Evolutionary conservation across 2,888 invertebrate species (phyloP).

Genomic region (Linyphia triangularis): DNA sequence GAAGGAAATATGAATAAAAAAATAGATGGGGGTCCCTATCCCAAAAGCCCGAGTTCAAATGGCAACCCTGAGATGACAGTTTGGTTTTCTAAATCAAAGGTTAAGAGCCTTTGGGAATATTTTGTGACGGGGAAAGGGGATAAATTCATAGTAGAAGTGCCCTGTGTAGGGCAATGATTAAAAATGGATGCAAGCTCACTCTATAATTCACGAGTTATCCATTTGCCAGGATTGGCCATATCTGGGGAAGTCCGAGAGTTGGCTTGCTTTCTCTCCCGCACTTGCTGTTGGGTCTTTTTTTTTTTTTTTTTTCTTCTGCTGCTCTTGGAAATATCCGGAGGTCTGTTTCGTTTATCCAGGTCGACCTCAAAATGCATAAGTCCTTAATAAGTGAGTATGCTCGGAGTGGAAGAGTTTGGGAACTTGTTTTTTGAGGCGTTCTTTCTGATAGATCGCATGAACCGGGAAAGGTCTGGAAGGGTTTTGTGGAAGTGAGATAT

Average conservation of each 20-base stretch:
- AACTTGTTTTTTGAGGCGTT: too few relatives aligned
- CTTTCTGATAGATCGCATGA: too few relatives aligned
- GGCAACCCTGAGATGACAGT: constrained; percentile 71
- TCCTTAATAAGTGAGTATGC: constrained; percentile 21
- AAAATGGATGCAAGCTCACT: constrained; percentile 62
- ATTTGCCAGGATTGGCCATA: constrained; percentile 73
- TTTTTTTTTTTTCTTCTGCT: constrained; percentile 19
- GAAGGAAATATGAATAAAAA: constrained; percentile 1
- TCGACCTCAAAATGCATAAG: constrained; percentile 33
- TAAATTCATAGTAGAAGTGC: constrained; percentile 52
- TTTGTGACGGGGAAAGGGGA: constrained; percentile 58
- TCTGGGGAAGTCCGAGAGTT: constrained; percentile 55
- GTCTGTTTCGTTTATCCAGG: constrained; percentile 2
- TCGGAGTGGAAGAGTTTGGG: background rate
- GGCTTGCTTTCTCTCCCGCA: constrained; percentile 22
- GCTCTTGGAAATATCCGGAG: constrained; percentile 12
- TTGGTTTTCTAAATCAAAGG: constrained; percentile 75
- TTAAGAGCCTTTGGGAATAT: constrained; percentile 74
- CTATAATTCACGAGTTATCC: constrained; percentile 71
- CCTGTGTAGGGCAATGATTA: constrained; percentile 69
- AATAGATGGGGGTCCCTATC: constrained; percentile 19
- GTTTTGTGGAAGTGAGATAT: too few relatives aligned
- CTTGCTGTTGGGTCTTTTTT: constrained; percentile 7
- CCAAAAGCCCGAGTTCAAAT: constrained; percentile 51
- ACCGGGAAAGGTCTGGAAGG: too few relatives aligned